These are phyloP conservation scores for Coelopa pilipes DNA, from an alignment of 2,888 invertebrate species.

Conservation along the genomic window DNA sequence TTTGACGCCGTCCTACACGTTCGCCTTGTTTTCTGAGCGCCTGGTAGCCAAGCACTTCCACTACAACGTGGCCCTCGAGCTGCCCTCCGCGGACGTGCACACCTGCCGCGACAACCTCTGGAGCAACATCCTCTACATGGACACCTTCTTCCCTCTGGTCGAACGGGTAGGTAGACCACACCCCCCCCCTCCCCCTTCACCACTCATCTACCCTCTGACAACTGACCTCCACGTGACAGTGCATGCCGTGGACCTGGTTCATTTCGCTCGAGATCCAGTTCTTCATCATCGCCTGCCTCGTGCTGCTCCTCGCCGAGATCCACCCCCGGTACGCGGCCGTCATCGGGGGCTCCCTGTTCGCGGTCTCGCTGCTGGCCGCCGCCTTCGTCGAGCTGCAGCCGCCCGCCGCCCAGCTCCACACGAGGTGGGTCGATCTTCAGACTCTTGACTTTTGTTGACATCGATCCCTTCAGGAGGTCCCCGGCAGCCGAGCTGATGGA, in stretches of 20 bases:
- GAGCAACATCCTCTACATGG: slow-evolving; percentile 74
- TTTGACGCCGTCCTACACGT: slow-evolving; percentile 73
- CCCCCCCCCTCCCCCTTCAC: background rate
- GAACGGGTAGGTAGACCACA: slow-evolving; percentile 69
- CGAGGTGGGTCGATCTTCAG: too few relatives aligned
- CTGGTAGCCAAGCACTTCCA: slow-evolving; percentile 68
- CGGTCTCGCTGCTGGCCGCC: slow-evolving; percentile 69
- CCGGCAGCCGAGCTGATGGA: slow-evolving; percentile 70
- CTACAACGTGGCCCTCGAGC: slow-evolving; percentile 67
- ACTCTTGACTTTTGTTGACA: too few relatives aligned
- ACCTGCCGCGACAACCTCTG: slow-evolving; percentile 74
- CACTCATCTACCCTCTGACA: background rate
- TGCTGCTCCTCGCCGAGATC: slow-evolving; percentile 72
- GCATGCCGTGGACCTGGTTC: slow-evolving; percentile 86
- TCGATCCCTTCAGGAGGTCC: slow-evolving; percentile 33
- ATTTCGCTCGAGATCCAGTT: slow-evolving; percentile 81
- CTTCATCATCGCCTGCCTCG: slow-evolving; percentile 75
- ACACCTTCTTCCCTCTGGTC: slow-evolving; percentile 71
- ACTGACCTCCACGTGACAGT: too few relatives aligned
- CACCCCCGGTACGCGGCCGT: slow-evolving; percentile 58
- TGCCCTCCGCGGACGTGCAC: slow-evolving; percentile 70
- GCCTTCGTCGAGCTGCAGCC: slow-evolving; percentile 62
- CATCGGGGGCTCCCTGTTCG: slow-evolving; percentile 63
- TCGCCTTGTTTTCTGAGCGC: slow-evolving; percentile 70
- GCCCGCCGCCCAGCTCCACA: too few relatives aligned